Base-by-base conservation (phyloP, 1,140 invertebrate species). In the Lordiphosa mommai region DNA sequence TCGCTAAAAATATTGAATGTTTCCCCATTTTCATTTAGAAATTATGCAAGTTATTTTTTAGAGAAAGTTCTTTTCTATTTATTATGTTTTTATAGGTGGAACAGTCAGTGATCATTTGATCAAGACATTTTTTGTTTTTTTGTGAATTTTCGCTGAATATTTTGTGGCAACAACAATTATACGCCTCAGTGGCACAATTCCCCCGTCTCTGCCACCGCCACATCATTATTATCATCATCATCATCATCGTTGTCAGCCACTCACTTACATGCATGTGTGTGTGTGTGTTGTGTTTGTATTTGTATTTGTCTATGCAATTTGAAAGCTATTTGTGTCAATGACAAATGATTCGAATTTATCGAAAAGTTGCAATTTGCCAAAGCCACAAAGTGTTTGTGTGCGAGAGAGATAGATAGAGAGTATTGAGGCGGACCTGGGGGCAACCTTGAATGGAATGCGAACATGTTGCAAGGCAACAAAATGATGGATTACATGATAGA, bases 251-350 rank as follows among this genome's bases (percentile, higher is more conserved):
- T 20, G 27, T 23, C n/a, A 27, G 36, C 12, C 33, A 43, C 17
- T 63, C 33, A 37, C 34, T 37, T 34, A 51, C 34, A 9, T 58
- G 41, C 41, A 49, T 59, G 41, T 50, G 29, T 70, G 41, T 72
- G 29, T 66, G 37, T 65, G 23, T 27, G 27, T 48, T 47, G 47
- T 53, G 32, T 56, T 8, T 52, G 33, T 69, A 27, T 61, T 41
- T 63, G 37, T 50, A 52, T 57, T 60, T 76, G 72, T 60, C 65
- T 76, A 53, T 72, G 61, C 77, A 82, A 82, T 84, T 84, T 84
- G 79, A 84, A 84, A 84, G 79, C 68, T 84, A 84, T 84, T 84
- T 84, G 77, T 84, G 77, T 84, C 77, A 84, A 84, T 84, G 77
- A 84, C 77, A 82, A 82, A 82, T 82, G 79, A 84, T 84, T 84